Percentiles rank a stretch among this genome's conserved stretches.
Evolutionary conservation across 1,140 invertebrate genomes (phyloP).

Genomic region (Sinonovacula constricta): DNA sequence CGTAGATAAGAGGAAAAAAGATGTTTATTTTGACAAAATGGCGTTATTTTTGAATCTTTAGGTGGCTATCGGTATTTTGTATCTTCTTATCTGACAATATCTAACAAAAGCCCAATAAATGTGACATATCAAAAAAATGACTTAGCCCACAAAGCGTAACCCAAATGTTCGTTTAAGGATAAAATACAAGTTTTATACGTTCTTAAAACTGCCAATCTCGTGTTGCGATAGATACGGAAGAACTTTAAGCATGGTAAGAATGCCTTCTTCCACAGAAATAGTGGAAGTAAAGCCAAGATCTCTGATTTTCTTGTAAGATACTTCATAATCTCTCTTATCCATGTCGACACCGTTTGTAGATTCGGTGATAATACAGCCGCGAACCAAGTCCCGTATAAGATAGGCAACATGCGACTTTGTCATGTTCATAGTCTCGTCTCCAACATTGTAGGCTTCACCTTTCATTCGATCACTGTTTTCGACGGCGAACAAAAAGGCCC

Average conservation of each 20-base stretch:
- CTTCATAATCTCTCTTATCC: constrained; percentile 72
- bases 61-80: too few species aligned
- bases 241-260: constrained; percentile 62
- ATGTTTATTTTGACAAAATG: too few species aligned
- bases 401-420: constrained; percentile 67
- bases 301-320: constrained; percentile 67
- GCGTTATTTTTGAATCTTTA: too few species aligned
- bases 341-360: constrained; percentile 62
- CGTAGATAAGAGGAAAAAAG: too few species aligned
- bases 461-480: constrained; percentile 67
- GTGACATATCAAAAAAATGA: too few species aligned
- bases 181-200: too few species aligned
- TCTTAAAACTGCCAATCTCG: too few species aligned
- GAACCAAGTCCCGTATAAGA: constrained; percentile 60
- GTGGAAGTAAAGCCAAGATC: constrained; percentile 61
- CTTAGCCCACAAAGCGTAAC: too few species aligned
- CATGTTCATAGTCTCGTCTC: constrained; percentile 70
- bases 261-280: constrained; percentile 65
- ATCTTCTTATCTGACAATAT: too few species aligned
- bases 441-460: constrained; percentile 69
- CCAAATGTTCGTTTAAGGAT: too few species aligned
- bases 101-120: too few species aligned
- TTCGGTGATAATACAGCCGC: constrained; percentile 58
- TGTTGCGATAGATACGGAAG: constrained; percentile 56
- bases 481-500: constrained; percentile 68